A percentile compares a stretch with the other conserved stretches of the same genome.
phyloP scores from a whole-genome alignment of 1,140 invertebrate species.

The Diabrotica undecimpunctata region DNA sequence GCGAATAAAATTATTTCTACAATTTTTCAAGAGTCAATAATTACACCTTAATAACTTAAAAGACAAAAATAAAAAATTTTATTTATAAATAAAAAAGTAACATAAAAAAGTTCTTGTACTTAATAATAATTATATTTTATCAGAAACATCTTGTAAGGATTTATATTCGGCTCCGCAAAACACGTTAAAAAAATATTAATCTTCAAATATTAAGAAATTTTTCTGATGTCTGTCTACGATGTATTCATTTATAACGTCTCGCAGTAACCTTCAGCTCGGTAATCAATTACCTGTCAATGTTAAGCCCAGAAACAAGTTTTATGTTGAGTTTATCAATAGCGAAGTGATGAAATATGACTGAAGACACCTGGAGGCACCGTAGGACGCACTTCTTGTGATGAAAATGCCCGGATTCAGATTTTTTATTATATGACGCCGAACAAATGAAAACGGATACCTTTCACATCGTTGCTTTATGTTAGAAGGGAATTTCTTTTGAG shows the following conservation, averaged over 20 bases:
- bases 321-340: background rate
- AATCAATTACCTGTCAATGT: slow-evolving; percentile 2
- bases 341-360: background rate
- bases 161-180: too few relatives aligned
- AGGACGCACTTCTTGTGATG: background rate
- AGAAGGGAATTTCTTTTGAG: background rate
- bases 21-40: too few relatives aligned
- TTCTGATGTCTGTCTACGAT: background rate
- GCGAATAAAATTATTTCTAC: too few relatives aligned
- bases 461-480: background rate
- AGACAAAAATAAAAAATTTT: too few relatives aligned
- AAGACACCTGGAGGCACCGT: background rate
- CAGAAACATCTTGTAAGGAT: too few relatives aligned
- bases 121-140: too few relatives aligned
- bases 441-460: slow-evolving; percentile 1
- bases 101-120: too few relatives aligned
- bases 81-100: too few relatives aligned
- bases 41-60: too few relatives aligned
- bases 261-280: background rate
- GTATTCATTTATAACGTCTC: slow-evolving; percentile 2
- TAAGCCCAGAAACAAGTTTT: background rate
- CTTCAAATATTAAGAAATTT: background rate
- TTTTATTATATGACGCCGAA: background rate
- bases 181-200: background rate
- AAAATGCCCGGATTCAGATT: background rate